phyloP scores from a whole-genome alignment of 2,888 invertebrate species.

The Philopedon plagiatum region DNA sequence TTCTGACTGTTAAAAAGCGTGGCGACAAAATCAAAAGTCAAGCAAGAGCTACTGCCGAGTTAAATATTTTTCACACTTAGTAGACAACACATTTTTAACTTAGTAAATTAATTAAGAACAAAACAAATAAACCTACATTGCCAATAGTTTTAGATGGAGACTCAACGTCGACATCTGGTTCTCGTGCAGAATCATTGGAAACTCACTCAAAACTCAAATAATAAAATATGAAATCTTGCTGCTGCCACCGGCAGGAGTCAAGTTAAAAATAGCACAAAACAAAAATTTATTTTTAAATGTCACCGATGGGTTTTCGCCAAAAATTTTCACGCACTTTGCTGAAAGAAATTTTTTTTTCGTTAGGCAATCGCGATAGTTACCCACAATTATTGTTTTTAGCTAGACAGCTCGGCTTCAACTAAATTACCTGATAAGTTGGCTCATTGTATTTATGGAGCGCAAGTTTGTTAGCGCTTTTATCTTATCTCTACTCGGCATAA shows the following conservation, averaged over 20 bases:
- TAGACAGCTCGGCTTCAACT: constrained; percentile 47
- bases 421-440: constrained; percentile 42
- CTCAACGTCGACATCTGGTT: constrained; percentile 48
- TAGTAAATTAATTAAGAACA: constrained; percentile 10
- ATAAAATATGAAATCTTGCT: constrained; percentile 17
- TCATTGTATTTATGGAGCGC: constrained; percentile 46
- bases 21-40: constrained; percentile 20
- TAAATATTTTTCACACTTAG: not conserved
- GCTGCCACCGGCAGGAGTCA: constrained; percentile 37
- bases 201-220: constrained; percentile 20
- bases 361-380: constrained; percentile 9
- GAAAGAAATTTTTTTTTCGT: not conserved
- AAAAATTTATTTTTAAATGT: constrained; percentile 28
- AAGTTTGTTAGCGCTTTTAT: constrained; percentile 33
- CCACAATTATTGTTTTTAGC: constrained; percentile 29
- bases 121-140: constrained; percentile 45
- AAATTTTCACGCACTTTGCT: constrained; percentile 23
- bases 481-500: constrained; percentile 42
- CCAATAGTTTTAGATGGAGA: constrained; percentile 48
- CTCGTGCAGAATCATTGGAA: constrained; percentile 40
- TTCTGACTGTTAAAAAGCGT: constrained; percentile 2
- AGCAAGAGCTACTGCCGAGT: not conserved
- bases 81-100: not conserved
- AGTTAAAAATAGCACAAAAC: constrained; percentile 37
- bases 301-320: constrained; percentile 12